These are phyloP conservation scores for Tetraodon nigroviridis DNA, from an alignment of 2,113 vertebrate genomes.

Conservation along the genomic window DNA sequence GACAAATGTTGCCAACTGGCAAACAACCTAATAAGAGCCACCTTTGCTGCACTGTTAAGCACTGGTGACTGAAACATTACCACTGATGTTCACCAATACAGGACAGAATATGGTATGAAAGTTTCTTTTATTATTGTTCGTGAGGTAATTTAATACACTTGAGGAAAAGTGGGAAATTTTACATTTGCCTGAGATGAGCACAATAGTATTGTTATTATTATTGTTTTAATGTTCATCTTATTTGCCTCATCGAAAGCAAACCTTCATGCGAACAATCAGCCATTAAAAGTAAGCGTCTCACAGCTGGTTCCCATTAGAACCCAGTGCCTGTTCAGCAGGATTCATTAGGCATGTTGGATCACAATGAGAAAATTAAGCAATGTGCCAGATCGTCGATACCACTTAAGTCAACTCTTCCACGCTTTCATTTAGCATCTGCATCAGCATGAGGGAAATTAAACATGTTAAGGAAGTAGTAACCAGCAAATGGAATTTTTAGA, in stretches of 20 bases:
- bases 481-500: too few species aligned
- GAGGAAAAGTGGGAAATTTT: slow-evolving; percentile 9
- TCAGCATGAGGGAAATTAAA: too few species aligned
- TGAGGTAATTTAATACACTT: not conserved
- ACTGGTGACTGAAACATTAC: slow-evolving; percentile 7
- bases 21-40: slow-evolving; percentile 12
- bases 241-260: slow-evolving; percentile 36
- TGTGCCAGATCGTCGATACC: slow-evolving; percentile 32
- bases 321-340: slow-evolving; percentile 48
- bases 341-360: slow-evolving; percentile 54
- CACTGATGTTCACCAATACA: slow-evolving; percentile 4
- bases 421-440: too few species aligned
- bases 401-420: slow-evolving; percentile 8
- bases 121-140: not conserved
- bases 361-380: slow-evolving; percentile 49
- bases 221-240: not conserved
- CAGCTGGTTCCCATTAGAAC: slow-evolving; percentile 58
- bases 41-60: slow-evolving; percentile 8
- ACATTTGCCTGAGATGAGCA: slow-evolving; percentile 14
- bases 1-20: slow-evolving; percentile 33
- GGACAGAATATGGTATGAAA: not conserved
- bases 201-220: not conserved
- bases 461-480: too few species aligned
- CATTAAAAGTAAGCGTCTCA: slow-evolving; percentile 49
- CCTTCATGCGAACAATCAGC: slow-evolving; percentile 44